Base-by-base conservation (phyloP, 2,113 vertebrate species). In the Cyprinodon tularosa region DNA sequence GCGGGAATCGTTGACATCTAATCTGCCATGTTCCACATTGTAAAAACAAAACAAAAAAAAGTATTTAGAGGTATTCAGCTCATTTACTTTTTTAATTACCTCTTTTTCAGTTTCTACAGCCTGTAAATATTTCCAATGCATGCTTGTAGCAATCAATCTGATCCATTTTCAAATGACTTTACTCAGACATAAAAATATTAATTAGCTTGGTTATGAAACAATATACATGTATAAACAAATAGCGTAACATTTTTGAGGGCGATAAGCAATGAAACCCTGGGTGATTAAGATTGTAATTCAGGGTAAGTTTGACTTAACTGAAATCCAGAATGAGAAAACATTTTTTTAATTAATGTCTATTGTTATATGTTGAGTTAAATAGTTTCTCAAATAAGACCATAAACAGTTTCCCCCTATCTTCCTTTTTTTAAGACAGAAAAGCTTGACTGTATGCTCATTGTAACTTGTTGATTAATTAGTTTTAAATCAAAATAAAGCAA, bases 311-410 rank as follows among this genome's bases (percentile, higher is more conserved):
- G 81, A 76, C 78, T 72, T 82, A 90, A 91, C 77, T 84, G 78
- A 91, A 93, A 92, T 92, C 84, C 77, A 89, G 80, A 88, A 74
- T 79, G 90, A 94, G 83, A 91, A 88, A 80, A 66, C 78, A 85
- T 29, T 29, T 29, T 80, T 91, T 84, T 90, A 93, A 92, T 92
- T 86, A 93, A 90, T 85, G 86, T 81, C 83, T 82, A 87, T 88
- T 89, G 86, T 89, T 68, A 77, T 66, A 57, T 47, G 73, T 67
- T 80, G 81, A 82, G 85, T 88, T 90, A 88, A 88, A 87, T 89
- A 88, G 84, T 75, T 84, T 72, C 81, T 85, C 67, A 87, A 82
- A 86, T 87, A 91, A 89, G 84, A 76, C 81, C 29, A 86, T 91
- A 50, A 80, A 89, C 78, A 76, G 73, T 86, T 87, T 75, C 77